phyloP scores from a whole-genome alignment of 2,797 vertebrate species.

The Astyanax mexicanus region DNA sequence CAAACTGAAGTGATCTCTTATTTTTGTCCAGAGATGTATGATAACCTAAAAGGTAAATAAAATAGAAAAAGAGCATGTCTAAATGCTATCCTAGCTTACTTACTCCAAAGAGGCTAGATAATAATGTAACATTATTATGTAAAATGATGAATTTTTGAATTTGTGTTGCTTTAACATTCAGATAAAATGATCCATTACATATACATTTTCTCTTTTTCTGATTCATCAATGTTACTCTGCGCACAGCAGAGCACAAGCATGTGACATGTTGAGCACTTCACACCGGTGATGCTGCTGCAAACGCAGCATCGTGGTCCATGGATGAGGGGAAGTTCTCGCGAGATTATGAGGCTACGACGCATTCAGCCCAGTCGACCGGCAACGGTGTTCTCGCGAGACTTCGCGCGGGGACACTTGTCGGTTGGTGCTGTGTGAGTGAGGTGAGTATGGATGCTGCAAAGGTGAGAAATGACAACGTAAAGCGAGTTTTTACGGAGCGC shows the following conservation, averaged over 20 bases:
- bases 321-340: slow-evolving; percentile 63
- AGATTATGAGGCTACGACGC: slow-evolving; percentile 46
- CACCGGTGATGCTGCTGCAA: slow-evolving; percentile 13
- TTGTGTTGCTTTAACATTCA: too few species aligned
- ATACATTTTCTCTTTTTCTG: not conserved
- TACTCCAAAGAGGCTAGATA: too few species aligned
- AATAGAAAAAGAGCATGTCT: too few species aligned
- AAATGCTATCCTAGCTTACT: too few species aligned
- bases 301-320: not conserved
- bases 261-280: not conserved
- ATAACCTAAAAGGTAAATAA: too few species aligned
- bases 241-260: too few species aligned
- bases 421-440: slow-evolving; percentile 70
- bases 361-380: not conserved
- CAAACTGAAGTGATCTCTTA: too few species aligned
- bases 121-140: too few species aligned
- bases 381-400: slow-evolving; percentile 74
- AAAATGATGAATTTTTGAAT: too few species aligned
- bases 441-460: slow-evolving; percentile 76
- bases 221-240: not conserved
- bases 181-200: not conserved
- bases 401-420: slow-evolving; percentile 66
- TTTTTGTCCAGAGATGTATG: too few species aligned
- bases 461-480: slow-evolving; percentile 45
- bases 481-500: slow-evolving; percentile 11